phyloP scores from a whole-genome alignment of 2,888 invertebrate genomes.

The Chloroclystis v-ata region DNA sequence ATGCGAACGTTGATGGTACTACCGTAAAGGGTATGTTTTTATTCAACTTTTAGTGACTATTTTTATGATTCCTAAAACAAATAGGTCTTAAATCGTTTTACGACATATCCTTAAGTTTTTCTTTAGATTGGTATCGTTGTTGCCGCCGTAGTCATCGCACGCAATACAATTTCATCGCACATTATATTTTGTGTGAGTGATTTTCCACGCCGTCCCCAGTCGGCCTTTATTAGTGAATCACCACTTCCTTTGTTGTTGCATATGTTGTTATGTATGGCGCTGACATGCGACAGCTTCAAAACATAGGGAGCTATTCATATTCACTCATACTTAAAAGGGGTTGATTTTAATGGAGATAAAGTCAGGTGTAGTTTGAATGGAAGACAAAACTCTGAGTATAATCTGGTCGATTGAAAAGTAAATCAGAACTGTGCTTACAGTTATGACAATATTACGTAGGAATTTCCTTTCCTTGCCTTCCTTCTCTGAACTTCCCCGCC shows the following conservation, averaged over 20 bases:
- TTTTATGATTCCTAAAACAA: slow-evolving; percentile 14
- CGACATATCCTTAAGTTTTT: slow-evolving; percentile 16
- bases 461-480: slow-evolving; percentile 8
- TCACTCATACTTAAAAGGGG: slow-evolving; percentile 5
- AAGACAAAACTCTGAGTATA: background rate
- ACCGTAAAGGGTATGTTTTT: slow-evolving; percentile 40
- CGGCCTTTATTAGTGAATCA: slow-evolving; percentile 41
- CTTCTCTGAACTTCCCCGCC: slow-evolving; percentile 24
- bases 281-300: slow-evolving; percentile 12
- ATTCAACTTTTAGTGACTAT: slow-evolving; percentile 8
- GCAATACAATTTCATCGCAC: slow-evolving; percentile 44
- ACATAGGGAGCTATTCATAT: slow-evolving; percentile 8
- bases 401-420: background rate
- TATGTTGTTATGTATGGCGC: slow-evolving; percentile 21
- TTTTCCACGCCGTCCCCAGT: slow-evolving; percentile 39
- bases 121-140: slow-evolving; percentile 34
- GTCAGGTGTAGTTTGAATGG: background rate
- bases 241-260: slow-evolving; percentile 34
- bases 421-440: slow-evolving; percentile 1
- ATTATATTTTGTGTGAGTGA: slow-evolving; percentile 37
- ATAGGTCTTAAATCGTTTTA: slow-evolving; percentile 14
- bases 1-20: slow-evolving; percentile 36
- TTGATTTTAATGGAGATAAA: slow-evolving; percentile 3
- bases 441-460: slow-evolving; percentile 1
- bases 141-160: slow-evolving; percentile 34